Conservation (phyloP, 2,797 vertebrate genomes). For the Mormyrus hasselquistii region DNA sequence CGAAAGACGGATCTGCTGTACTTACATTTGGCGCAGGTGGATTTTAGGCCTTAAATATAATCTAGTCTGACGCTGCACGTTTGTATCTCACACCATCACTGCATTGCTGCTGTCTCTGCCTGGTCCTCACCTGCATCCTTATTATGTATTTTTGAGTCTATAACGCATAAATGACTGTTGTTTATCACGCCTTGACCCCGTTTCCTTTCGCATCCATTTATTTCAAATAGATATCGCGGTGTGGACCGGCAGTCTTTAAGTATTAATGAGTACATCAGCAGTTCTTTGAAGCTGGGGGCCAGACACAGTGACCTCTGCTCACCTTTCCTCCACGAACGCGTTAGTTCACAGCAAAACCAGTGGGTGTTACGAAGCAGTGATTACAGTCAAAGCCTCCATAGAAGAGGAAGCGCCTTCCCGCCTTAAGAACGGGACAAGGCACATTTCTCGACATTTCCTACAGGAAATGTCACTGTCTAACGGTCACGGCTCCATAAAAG, state of each 20-base stretch:
- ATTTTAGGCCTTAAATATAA: slow-evolving; percentile 33
- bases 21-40: too few species aligned
- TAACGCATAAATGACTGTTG: slow-evolving; percentile 30
- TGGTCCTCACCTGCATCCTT: neutral
- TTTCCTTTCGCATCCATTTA: slow-evolving; percentile 33
- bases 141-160: slow-evolving; percentile 5
- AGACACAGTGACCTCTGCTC: slow-evolving; percentile 33
- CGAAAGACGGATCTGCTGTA: neutral
- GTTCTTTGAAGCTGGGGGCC: slow-evolving; percentile 39
- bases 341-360: slow-evolving; percentile 11
- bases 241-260: slow-evolving; percentile 38
- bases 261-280: slow-evolving; percentile 52
- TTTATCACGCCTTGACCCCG: slow-evolving; percentile 27
- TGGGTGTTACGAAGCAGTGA: slow-evolving; percentile 5
- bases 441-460: neutral
- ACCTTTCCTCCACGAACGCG: slow-evolving; percentile 18
- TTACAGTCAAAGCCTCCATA: neutral
- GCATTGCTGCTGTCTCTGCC: neutral
- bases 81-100: slow-evolving; percentile 26
- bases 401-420: neutral
- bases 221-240: slow-evolving; percentile 35
- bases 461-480: neutral
- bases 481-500: neutral
- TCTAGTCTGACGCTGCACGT: slow-evolving; percentile 30
- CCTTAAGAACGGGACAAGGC: neutral